phyloP scores from a whole-genome alignment of 2,888 invertebrate genomes.

The Aleiodes leptofemur region DNA sequence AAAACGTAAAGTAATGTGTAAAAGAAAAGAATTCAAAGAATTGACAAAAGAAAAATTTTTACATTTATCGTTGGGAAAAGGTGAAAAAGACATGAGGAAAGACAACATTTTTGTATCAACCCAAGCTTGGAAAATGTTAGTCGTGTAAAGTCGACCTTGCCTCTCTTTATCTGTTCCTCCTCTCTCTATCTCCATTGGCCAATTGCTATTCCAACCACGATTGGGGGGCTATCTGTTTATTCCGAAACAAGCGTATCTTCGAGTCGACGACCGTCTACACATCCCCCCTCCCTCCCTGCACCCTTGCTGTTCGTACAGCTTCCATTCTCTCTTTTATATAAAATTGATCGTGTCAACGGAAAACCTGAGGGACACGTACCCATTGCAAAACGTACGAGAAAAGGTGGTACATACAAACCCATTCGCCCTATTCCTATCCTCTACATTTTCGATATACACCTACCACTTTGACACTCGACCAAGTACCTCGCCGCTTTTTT shows the following conservation, averaged over 20 bases:
- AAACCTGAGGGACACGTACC: conserved; percentile 55
- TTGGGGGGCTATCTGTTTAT: conserved; percentile 72
- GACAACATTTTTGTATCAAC: conserved; percentile 37
- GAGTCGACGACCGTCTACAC: conserved; percentile 40
- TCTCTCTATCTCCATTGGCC: conserved; percentile 39
- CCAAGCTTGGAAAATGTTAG: conserved; percentile 45
- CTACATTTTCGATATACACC: conserved; percentile 42
- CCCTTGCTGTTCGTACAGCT: not conserved
- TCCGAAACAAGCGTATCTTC: conserved; percentile 70
- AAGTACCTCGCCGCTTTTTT: conserved; percentile 37
- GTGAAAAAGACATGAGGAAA: conserved; percentile 36
- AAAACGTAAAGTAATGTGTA: conserved; percentile 66
- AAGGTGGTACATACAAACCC: conserved; percentile 41
- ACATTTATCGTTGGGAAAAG: conserved; percentile 24
- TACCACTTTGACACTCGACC: conserved; percentile 63
- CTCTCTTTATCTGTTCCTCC: not conserved
- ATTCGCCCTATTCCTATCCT: conserved; percentile 28
- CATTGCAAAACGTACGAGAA: conserved; percentile 25
- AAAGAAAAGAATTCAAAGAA: conserved; percentile 50
- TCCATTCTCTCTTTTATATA: conserved; percentile 63
- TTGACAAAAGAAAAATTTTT: conserved; percentile 8
- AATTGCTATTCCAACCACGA: conserved; percentile 69
- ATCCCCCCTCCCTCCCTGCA: conserved; percentile 25
- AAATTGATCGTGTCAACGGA: conserved; percentile 67
- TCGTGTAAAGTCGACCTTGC: conserved; percentile 54